phyloP scores from a whole-genome alignment of 2,113 vertebrate genomes.

The Meleagris gallopavo region DNA sequence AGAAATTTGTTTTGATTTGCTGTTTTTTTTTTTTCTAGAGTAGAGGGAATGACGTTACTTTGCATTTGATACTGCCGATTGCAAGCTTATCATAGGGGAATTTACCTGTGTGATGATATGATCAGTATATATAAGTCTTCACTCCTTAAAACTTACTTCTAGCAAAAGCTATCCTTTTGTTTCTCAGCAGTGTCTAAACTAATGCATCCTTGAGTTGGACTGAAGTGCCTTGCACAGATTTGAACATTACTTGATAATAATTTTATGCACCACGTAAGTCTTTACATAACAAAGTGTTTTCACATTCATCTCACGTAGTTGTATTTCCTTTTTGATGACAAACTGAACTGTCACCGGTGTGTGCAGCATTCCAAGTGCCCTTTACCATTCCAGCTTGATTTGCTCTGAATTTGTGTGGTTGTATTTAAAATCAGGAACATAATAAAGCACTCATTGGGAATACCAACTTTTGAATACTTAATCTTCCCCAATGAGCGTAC shows the following conservation, averaged over 20 bases:
- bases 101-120: not conserved
- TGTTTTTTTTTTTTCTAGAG: not conserved
- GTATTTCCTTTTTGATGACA: slow-evolving; percentile 43
- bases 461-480: not conserved
- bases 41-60: not conserved
- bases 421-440: not conserved
- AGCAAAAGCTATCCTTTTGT: not conserved
- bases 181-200: not conserved
- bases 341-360: not conserved
- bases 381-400: not conserved
- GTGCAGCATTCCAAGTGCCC: slow-evolving; percentile 3
- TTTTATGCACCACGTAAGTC: slow-evolving; percentile 26
- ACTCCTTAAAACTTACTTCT: not conserved
- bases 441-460: not conserved
- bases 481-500: not conserved
- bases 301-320: slow-evolving; percentile 38
- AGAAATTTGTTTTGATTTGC: not conserved
- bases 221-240: not conserved
- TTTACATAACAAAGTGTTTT: slow-evolving; percentile 35
- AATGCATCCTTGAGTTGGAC: not conserved
- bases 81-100: not conserved
- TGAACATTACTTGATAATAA: slow-evolving; percentile 11
- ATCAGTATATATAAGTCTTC: not conserved
- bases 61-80: not conserved
- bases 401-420: not conserved